Evolutionary conservation across 2,888 invertebrate species (phyloP), one percentile per base, ranked within the genome.

Genomic region (Eupithecia inturbata): DNA sequence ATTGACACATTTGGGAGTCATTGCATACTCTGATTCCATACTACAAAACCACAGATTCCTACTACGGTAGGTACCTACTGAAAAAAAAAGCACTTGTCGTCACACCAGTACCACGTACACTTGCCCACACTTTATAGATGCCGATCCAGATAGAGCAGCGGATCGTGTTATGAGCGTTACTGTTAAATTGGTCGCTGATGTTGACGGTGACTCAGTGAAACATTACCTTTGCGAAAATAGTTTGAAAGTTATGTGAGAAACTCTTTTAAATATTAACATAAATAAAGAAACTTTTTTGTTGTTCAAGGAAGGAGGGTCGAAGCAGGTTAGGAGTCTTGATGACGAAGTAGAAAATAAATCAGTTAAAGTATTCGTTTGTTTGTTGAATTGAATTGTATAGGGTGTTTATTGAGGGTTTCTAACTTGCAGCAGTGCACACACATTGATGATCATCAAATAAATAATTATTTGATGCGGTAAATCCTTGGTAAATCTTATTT

Each of bases 41-140:
- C 12, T 41, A 16, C 4, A 41, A 41, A 16, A 16, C 16, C 41
- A 41, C 12, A 41, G 14, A 14, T 41, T 14, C 39, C 39, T 10
- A 10, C 36, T 10, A 36, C 19, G 5, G 19, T 19, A 49, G 19
- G 45, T 45, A 45, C 19, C 1, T 22, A 53, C 7, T 3, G 12
- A 57, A 5, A 57, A 53, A 26, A 12, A 57, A 57, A 71, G 33
- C 28, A 78, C 71, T 80, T 80, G 10, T 80, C 67, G 16, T n/a
- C 26, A 0, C 68, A 70, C 19, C 74, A 67, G 72, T 79, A 81
- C 80, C 72, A 26, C 74, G 75, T 77, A 79, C 87, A 85, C 88
- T 88, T 91, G 92, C 90, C 92, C 91, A 85, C 84, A 86, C 92
- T 92, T 92, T 92, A 78, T 85, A 92, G 93, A 93, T 93, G 81